Conservation (phyloP, 2,888 invertebrate species). For the Gerris lacustris region DNA sequence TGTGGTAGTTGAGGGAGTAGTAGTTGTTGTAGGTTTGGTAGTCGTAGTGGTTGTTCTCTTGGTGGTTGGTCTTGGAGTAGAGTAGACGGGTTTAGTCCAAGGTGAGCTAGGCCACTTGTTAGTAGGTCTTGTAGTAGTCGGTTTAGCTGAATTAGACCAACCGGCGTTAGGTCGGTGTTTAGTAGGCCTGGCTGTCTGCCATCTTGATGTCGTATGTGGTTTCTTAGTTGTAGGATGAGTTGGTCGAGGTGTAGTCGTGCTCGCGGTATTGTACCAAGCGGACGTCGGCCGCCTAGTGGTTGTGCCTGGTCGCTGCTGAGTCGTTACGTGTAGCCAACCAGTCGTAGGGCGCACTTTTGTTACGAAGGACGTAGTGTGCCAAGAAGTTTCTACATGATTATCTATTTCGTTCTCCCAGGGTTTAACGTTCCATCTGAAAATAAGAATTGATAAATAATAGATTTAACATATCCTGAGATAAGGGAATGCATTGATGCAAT, state of each 20-base stretch:
- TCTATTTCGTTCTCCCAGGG: constrained; percentile 8
- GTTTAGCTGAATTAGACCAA: not conserved
- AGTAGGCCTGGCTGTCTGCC: constrained; percentile 18
- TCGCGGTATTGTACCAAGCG: constrained; percentile 14
- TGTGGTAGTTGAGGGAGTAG: constrained; percentile 17
- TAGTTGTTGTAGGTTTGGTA: constrained; percentile 30
- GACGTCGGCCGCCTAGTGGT: constrained; percentile 17
- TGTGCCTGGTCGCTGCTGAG: constrained; percentile 7
- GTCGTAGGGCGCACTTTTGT: constrained; percentile 26
- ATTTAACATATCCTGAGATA: too few species aligned
- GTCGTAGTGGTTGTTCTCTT: constrained; percentile 28
- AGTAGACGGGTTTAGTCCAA: constrained; percentile 12
- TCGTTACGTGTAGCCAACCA: constrained; percentile 9
- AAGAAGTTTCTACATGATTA: not conserved
- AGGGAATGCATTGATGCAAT: too few species aligned
- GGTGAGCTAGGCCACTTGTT: not conserved
- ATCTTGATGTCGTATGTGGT: not conserved
- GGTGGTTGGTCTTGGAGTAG: constrained; percentile 29
- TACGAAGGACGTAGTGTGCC: constrained; percentile 7
- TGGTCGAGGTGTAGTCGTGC: not conserved
- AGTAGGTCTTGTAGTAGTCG: not conserved
- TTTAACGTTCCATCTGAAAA: constrained; percentile 2
- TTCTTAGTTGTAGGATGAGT: not conserved
- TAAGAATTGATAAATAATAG: too few species aligned
- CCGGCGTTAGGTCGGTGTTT: constrained; percentile 19